Percentiles rank a stretch among this genome's conserved stretches.
These are phyloP conservation scores for Burhinus oedicnemus DNA, from an alignment of 2,113 vertebrate species.

Conservation along the genomic window DNA sequence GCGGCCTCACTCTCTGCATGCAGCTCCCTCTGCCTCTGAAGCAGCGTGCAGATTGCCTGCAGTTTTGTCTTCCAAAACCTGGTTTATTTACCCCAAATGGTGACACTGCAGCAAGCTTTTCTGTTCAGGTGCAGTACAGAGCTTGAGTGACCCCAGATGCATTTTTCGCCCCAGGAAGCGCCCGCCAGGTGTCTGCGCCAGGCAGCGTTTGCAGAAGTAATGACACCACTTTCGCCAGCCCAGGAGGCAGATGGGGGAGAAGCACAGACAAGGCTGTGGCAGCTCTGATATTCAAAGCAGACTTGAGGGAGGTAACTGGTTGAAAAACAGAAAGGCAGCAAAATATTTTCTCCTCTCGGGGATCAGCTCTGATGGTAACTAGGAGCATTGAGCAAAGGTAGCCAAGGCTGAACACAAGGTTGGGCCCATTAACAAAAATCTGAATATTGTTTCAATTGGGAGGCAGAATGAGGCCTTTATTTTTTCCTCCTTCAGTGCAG, in stretches of 20 bases:
- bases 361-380: rapidly evolving
- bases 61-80: not conserved
- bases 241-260: rapidly evolving
- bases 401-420: not conserved
- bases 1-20: not conserved
- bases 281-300: not conserved
- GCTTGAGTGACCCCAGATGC: not conserved
- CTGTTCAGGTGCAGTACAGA: not conserved
- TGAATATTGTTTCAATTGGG: rapidly evolving
- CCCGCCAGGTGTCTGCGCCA: rapidly evolving
- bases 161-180: rapidly evolving
- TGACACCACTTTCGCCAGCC: not conserved
- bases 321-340: not conserved
- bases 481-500: too few species aligned
- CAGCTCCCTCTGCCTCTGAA: not conserved
- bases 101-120: not conserved
- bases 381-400: not conserved
- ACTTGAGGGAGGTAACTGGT: not conserved
- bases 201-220: not conserved
- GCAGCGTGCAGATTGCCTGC: rapidly evolving
- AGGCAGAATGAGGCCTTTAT: not conserved
- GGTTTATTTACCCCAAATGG: not conserved
- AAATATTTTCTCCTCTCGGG: not conserved
- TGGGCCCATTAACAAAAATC: not conserved
- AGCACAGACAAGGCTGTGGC: not conserved